Conservation (phyloP, 2,797 vertebrate genomes). For the Sebastes ruberrimus region DNA sequence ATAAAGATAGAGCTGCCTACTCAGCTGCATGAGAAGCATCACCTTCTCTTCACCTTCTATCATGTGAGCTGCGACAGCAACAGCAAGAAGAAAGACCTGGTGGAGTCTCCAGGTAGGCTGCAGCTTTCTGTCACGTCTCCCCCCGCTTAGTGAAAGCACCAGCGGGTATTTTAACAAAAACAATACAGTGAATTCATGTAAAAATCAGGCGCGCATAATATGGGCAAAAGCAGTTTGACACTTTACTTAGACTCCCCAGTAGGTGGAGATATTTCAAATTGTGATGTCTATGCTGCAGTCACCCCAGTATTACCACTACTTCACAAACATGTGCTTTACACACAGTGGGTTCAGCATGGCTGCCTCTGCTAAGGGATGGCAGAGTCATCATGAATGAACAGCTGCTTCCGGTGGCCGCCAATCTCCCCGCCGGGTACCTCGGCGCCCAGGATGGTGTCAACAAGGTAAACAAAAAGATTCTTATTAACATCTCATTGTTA, state of each 20-base stretch:
- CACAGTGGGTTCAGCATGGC: conserved; percentile 95
- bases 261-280: neutral
- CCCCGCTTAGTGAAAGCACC: neutral
- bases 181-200: neutral
- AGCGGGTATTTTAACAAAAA: neutral
- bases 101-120: conserved; percentile 90
- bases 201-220: neutral
- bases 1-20: conserved; percentile 96
- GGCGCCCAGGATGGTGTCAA: conserved; percentile 85
- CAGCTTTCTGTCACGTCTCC: neutral
- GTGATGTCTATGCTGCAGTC: neutral
- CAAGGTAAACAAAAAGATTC: conserved; percentile 83
- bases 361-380: conserved; percentile 93
- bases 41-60: conserved; percentile 95
- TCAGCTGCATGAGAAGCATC: conserved; percentile 95
- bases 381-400: conserved; percentile 92
- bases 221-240: neutral
- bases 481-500: too few relatives aligned
- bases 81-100: conserved; percentile 93
- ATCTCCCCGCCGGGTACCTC: conserved; percentile 91
- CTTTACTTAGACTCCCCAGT: neutral
- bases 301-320: neutral
- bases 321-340: neutral
- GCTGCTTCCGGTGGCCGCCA: conserved; percentile 88
- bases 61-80: conserved; percentile 96